Base-by-base conservation (phyloP, 2,797 vertebrate genomes). In the Lepus oiostolus region DNA sequence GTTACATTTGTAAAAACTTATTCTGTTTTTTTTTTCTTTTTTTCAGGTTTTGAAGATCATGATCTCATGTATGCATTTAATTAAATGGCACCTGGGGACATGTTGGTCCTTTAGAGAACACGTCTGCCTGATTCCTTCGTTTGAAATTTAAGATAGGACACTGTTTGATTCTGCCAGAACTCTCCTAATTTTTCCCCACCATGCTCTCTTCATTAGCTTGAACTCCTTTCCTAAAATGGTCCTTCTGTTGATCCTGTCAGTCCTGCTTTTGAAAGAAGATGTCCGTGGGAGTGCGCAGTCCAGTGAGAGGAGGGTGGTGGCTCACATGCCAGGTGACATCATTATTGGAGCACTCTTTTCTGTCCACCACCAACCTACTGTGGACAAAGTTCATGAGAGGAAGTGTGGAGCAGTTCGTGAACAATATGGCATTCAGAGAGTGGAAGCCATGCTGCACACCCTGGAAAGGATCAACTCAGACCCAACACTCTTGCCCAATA, bases 331-430 rank as follows among this genome's bases (percentile, higher is more conserved):
- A 0, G 99, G 99, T 11, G 99, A 99, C 98, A 98, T 99, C 98
- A 99, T 99, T 97, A 99, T 99, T 42, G 99, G 99, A 96, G 99
- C 99, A 24, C 98, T 99, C 54, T 99, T 99, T 98, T 99, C 99
- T 0, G 99, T 99, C 87, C 99, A 99, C 97, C 99, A 99, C 92
- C 99, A 99, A 95, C 99, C 99, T 60, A 99, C 99, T 0, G 99
- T 99, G 70, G 99, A 99, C 97, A 99, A 99, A 97, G 99, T 99
- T 74, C 99, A 99, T 1, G 99, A 99, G 98, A 98, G 99, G 92
- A 99, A 99, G 97, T 99, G 99, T 65, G 99, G 99, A 13, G 99
- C 99, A 0, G 99, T 99, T 72, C 99, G 99, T 47, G 99, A 99
- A 97, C 99, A 99, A 95, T 99, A 99, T 79, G 99, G 99, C 67